Base-by-base conservation (phyloP, 2,797 vertebrate species). In the Takifugu rubripes region DNA sequence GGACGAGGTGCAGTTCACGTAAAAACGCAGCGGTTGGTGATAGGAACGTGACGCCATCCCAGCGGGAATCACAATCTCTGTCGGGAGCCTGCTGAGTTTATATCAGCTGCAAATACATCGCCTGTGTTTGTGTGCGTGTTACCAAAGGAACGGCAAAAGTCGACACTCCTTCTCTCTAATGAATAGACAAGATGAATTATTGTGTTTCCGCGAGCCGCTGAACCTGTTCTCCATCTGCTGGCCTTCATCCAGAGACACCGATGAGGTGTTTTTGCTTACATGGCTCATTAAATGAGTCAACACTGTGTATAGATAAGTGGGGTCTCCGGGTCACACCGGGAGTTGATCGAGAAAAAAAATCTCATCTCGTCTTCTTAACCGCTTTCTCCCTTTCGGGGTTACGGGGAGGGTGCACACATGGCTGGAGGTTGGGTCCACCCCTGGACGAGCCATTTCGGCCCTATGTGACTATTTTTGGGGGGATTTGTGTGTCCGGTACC, bases 1-100 rank as follows among this genome's bases (percentile, higher is more conserved):
- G n/a, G 44, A 46, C 6, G 9, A n/a, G 17, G 44, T 46, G 10
- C 8, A 17, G 44, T 46, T 46, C 44, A 21, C 45, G 51, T 25
- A 60, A 64, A 49, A 44, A 27, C 16, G 26, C 24, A 1, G 3
- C 48, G 21, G 48, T 26, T 26, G 21, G 8, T 14, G 24, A 44
- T 48, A 52, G 49, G 47, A 50, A 47, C 47, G 59, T 40, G 56
- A 71, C 43, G 0, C 17, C 51, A 64, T 52, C 61, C 61, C 44
- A 59, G 4, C 10, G 47, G 25, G 43, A 64, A 67, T 62, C 6
- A 33, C 27, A 52, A 52, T 56, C 49, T 25, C 25, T 36, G 54
- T 59, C 52, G 16, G 12, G 40, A 61, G 60, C 29, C 25, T 16
- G 16, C 2, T 24, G 52, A 49, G 59, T 54, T 47, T 60, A 5